Evolutionary conservation across 2,797 vertebrate species (phyloP).

Genomic region (Pseudocheirus occidentalis): DNA sequence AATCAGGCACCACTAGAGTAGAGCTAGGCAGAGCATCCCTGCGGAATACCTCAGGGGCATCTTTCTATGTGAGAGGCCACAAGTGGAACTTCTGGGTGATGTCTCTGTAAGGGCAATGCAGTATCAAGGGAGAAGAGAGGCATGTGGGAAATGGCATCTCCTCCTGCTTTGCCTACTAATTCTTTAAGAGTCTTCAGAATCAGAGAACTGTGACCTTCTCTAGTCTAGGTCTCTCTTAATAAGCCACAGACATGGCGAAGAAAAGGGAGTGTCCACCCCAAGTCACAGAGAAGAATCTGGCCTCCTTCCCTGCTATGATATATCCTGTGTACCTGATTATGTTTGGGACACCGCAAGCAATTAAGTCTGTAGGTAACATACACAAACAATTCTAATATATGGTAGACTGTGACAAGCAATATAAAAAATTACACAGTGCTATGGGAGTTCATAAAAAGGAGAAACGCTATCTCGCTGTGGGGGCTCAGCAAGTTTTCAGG

Average conservation of each 20-base stretch:
- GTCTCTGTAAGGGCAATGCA: background rate
- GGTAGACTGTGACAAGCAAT: background rate
- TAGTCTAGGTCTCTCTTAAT: conserved; percentile 38
- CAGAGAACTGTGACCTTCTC: conserved; percentile 41
- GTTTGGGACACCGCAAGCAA: background rate
- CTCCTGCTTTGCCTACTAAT: conserved; percentile 16
- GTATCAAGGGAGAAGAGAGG: conserved; percentile 4
- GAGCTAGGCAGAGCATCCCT: conserved; percentile 37
- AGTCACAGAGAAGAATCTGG: conserved; percentile 41
- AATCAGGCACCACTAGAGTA: conserved; percentile 35
- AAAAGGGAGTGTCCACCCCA: conserved; percentile 27
- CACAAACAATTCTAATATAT: conserved; percentile 44
- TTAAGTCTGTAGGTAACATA: background rate
- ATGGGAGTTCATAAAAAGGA: conserved; percentile 42
- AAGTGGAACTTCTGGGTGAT: background rate
- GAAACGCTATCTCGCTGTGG: conserved; percentile 43
- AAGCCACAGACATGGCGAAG: conserved; percentile 4
- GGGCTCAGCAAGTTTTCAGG: background rate
- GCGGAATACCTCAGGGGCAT: background rate
- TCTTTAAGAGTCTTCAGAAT: conserved; percentile 28
- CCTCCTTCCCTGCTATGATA: conserved; percentile 40
- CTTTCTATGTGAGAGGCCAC: background rate
- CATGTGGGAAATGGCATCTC: background rate
- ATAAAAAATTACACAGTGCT: conserved; percentile 31
- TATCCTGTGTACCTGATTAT: conserved; percentile 31